Conservation (phyloP, 2,888 invertebrate species). For the Halictus ligatus region DNA sequence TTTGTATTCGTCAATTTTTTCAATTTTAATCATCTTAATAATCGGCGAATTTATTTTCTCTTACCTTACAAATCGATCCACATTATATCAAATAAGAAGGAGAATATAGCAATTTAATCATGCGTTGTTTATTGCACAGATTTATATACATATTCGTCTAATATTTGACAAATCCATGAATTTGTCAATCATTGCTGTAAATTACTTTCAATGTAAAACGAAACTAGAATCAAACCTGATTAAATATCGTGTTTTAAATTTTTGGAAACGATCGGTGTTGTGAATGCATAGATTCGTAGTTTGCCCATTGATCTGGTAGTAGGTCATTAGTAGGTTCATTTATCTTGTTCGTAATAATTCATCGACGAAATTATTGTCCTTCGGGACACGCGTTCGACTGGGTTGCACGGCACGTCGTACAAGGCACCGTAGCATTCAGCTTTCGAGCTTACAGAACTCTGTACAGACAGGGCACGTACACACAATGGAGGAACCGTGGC, state of each 20-base stretch:
- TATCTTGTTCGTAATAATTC: slow-evolving; percentile 56
- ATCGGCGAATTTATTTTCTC: background rate
- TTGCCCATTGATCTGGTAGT: background rate
- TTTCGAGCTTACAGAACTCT: slow-evolving; percentile 27
- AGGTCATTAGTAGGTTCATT: slow-evolving; percentile 12
- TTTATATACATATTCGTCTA: background rate
- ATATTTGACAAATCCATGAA: background rate
- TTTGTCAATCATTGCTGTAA: background rate
- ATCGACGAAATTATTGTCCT: slow-evolving; percentile 60
- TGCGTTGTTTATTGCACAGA: background rate
- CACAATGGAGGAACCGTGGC: slow-evolving; percentile 34
- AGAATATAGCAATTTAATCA: background rate
- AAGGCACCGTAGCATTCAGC: slow-evolving; percentile 26
- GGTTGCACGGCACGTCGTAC: slow-evolving; percentile 42
- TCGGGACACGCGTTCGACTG: slow-evolving; percentile 35
- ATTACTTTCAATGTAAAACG: no score
- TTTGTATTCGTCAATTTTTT: background rate
- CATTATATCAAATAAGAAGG: background rate
- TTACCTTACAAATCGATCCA: background rate
- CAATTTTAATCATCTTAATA: background rate
- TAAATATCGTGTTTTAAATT: background rate
- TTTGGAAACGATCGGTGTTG: background rate
- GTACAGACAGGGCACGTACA: slow-evolving; percentile 36
- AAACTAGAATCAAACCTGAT: background rate
- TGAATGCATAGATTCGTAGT: background rate